These are phyloP conservation scores for Paradisaea rubra DNA, from an alignment of 2,113 vertebrate genomes.

Conservation along the genomic window DNA sequence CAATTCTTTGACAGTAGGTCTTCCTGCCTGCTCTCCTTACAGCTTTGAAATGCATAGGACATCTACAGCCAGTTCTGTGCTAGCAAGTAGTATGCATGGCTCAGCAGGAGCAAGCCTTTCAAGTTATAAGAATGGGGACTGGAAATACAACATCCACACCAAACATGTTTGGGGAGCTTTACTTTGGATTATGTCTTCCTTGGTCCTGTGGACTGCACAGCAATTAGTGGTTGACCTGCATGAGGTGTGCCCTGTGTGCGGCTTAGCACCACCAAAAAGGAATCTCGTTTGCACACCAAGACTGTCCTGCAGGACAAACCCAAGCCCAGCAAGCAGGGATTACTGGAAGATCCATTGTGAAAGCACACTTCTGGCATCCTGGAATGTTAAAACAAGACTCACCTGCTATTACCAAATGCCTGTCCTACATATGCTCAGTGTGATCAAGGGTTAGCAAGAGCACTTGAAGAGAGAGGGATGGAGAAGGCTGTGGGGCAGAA, in stretches of 20 bases:
- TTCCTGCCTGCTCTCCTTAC: neutral
- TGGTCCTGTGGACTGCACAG: rapidly evolving
- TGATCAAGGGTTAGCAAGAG: neutral
- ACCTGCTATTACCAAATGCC: neutral
- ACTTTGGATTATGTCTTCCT: neutral
- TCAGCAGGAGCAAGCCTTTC: neutral
- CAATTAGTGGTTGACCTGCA: rapidly evolving
- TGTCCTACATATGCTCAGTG: neutral
- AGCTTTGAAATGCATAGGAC: neutral
- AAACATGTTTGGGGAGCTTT: neutral
- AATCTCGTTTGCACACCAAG: rapidly evolving
- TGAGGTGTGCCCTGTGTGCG: rapidly evolving
- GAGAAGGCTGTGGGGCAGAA: neutral
- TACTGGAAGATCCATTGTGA: neutral
- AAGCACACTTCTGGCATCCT: neutral
- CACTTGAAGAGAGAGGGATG: neutral
- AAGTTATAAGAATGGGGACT: neutral
- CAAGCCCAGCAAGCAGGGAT: neutral
- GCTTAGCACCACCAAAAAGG: neutral
- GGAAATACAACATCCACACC: neutral
- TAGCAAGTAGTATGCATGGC: neutral
- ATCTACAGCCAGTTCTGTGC: neutral
- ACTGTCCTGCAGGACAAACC: neutral
- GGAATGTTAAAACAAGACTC: neutral
- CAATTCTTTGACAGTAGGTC: neutral